These are phyloP conservation scores for Apteryx owenii DNA, from an alignment of 2,113 vertebrate genomes.

Conservation along the genomic window DNA sequence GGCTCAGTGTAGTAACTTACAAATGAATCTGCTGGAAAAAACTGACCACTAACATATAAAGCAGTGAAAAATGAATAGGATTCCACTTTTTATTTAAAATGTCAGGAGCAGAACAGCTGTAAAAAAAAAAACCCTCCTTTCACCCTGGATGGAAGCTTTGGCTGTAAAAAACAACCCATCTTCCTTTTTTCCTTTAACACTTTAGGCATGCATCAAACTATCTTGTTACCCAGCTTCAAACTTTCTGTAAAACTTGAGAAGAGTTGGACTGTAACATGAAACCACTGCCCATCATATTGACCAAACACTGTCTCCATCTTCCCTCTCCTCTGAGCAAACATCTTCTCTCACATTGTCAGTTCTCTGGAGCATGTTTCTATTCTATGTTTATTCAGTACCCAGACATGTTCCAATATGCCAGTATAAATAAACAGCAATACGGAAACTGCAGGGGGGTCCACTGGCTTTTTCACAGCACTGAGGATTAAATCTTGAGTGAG, in stretches of 20 bases:
- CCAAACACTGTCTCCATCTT: not conserved
- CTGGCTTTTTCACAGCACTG: not conserved
- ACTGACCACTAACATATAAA: not conserved
- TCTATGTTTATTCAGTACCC: not conserved
- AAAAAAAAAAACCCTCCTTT: not conserved
- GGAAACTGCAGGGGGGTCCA: not conserved
- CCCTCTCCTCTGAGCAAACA: not conserved
- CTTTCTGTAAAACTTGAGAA: not conserved
- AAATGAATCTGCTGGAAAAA: not conserved
- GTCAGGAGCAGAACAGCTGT: fast-evolving
- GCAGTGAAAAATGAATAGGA: not conserved
- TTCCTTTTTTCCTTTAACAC: not conserved
- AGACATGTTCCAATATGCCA: fast-evolving
- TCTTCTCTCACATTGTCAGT: not conserved
- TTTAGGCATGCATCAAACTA: not conserved
- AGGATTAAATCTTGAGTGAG: not conserved
- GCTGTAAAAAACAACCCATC: not conserved
- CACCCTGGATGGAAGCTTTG: not conserved
- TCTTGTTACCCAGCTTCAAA: not conserved
- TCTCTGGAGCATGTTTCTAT: not conserved
- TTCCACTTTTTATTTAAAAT: not conserved
- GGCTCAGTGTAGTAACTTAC: not conserved
- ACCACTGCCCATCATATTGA: not conserved
- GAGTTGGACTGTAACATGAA: not conserved
- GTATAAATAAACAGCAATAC: not conserved